Evolutionary conservation across 2,888 invertebrate genomes (phyloP).

Genomic region (Drosophila eohydei): DNA sequence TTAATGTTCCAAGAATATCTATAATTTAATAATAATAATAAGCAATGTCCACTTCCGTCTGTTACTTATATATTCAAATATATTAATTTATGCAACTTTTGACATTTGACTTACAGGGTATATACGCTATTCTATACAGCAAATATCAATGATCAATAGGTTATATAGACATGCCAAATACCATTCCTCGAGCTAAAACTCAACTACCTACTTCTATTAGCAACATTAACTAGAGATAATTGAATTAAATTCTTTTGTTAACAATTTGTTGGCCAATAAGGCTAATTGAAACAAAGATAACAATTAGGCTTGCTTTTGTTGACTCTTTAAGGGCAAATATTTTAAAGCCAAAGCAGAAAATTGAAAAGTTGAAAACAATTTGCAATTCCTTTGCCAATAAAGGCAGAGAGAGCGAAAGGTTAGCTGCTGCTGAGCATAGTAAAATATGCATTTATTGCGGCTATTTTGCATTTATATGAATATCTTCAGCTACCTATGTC

Average conservation of each 20-base stretch:
- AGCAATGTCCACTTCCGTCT: too few relatives aligned
- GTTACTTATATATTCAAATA: too few relatives aligned
- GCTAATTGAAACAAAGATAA: background rate
- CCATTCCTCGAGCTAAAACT: background rate
- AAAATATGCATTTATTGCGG: conserved; percentile 64
- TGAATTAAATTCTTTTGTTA: background rate
- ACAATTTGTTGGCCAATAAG: background rate
- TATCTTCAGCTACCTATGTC: conserved; percentile 32
- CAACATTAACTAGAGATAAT: background rate
- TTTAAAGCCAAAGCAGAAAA: background rate
- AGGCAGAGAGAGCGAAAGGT: background rate
- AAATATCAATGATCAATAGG: background rate
- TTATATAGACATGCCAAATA: background rate
- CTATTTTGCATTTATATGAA: conserved; percentile 76
- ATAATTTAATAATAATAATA: too few relatives aligned
- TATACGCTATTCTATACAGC: background rate
- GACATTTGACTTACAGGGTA: too few relatives aligned
- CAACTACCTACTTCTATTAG: background rate
- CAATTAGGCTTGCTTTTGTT: background rate
- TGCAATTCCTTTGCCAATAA: conserved; percentile 19
- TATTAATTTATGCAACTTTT: too few relatives aligned
- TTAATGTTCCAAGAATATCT: too few relatives aligned
- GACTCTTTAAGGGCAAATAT: background rate
- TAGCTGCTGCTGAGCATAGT: conserved; percentile 12
- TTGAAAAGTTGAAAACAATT: conserved; percentile 11